Evolutionary conservation across 2,113 vertebrate species (phyloP), one percentile per base, ranked within the genome.

Genomic region (Piprites chloris): DNA sequence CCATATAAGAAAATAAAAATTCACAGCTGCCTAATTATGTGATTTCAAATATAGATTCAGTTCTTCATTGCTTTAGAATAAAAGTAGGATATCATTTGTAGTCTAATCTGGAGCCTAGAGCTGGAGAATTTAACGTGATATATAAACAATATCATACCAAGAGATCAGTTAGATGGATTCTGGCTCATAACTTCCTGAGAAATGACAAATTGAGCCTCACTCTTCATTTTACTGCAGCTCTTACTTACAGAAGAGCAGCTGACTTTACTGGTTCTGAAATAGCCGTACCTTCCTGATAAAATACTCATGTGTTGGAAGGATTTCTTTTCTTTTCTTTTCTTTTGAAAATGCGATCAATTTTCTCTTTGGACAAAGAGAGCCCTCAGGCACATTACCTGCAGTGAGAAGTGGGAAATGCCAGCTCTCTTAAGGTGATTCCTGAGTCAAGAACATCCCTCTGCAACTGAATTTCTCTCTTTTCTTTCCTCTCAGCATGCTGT

Each of bases 11-110:
- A 82, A 85, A 85, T 49, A 39, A 90, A 80, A 93, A 77, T 71
- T 71, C 78, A 83, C 82, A 80, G 67, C 52, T 94, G 47, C 75
- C 50, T 93, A 91, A 83, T 95, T 90, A 55, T 42, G 50, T 90
- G 8, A 88, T 59, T 86, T 93, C 46, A 88, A 58, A 88, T 88
- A 73, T 15, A 88, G 71, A 91, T 73, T 77, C 27, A 79, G n/a
- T 49, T 76, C 23, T 39, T 76, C 59, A 28, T 10, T 86, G 63
- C 74, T 90, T 80, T 67, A 52, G 46, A 85, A 94, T 83, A 80
- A 74, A 90, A 92, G 35, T 33, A 67, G 23, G 24, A 37, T 71
- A 56, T 61, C 12, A 61, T 55, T 89, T 44, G 37, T 77, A 78
- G 90, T 46, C 69, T 76, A 86, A 59, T 44, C 56, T 63, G n/a